Conservation (phyloP, 2,888 invertebrate species). For the Euproctis similis region DNA sequence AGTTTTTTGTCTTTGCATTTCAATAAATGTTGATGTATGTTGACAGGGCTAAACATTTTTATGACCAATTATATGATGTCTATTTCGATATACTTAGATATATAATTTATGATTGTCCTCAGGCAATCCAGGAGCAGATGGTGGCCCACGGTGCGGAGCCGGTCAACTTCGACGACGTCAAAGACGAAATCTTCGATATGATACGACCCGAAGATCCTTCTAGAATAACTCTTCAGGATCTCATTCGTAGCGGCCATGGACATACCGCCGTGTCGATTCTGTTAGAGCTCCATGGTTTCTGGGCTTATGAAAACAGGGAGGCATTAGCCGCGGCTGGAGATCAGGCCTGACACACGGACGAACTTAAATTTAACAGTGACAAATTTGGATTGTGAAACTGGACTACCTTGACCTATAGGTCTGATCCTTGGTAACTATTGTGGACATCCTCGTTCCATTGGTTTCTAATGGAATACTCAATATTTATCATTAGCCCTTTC, state of each 20-base stretch:
- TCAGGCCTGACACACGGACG: slow-evolving; percentile 47
- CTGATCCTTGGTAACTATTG: too few species aligned
- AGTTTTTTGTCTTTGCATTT: too few species aligned
- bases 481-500: too few species aligned
- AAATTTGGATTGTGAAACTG: slow-evolving; percentile 17
- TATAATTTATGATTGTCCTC: slow-evolving; percentile 7
- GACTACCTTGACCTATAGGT: too few species aligned
- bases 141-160: slow-evolving; percentile 90
- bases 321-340: slow-evolving; percentile 82
- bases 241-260: slow-evolving; percentile 91
- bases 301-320: slow-evolving; percentile 97
- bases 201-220: slow-evolving; percentile 90
- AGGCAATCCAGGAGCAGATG: slow-evolving; percentile 95
- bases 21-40: too few species aligned
- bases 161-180: slow-evolving; percentile 94
- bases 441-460: too few species aligned
- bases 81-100: background rate
- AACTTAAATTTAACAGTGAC: slow-evolving; percentile 23
- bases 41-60: too few species aligned
- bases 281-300: slow-evolving; percentile 96
- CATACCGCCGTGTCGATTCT: slow-evolving; percentile 95
- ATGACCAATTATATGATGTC: too few species aligned
- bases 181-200: slow-evolving; percentile 99
- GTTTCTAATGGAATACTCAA: too few species aligned
- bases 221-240: slow-evolving; percentile 89